Percentiles rank a stretch among this genome's conserved stretches.
Evolutionary conservation across 2,888 invertebrate species (phyloP).

Genomic region (Scaptomyza reducta): DNA sequence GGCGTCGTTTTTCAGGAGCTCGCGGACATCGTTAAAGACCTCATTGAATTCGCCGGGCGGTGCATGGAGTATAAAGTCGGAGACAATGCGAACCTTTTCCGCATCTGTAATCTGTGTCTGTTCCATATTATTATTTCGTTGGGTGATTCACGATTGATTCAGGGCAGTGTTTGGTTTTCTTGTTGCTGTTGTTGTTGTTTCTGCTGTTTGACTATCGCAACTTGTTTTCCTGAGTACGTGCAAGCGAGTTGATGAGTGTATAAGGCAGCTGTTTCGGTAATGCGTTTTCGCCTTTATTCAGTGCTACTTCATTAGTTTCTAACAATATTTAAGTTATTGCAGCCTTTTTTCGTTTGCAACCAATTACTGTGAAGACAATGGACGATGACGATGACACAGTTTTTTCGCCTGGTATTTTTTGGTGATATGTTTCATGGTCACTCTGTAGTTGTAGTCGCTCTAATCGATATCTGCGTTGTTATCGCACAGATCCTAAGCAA

Average conservation of each 20-base stretch:
- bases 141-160: slow-evolving; percentile 67
- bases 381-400: slow-evolving; percentile 55
- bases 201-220: slow-evolving; percentile 12
- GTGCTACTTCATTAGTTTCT: slow-evolving; percentile 10
- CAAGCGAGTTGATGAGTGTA: slow-evolving; percentile 6
- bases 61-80: slow-evolving; percentile 98
- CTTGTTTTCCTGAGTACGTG: slow-evolving; percentile 5
- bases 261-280: slow-evolving; percentile 10
- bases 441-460: not conserved
- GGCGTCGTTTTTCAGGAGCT: slow-evolving; percentile 96
- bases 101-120: slow-evolving; percentile 89
- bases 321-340: slow-evolving; percentile 32
- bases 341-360: slow-evolving; percentile 54
- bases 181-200: slow-evolving; percentile 21
- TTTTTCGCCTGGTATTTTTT: slow-evolving; percentile 37
- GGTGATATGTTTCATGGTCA: slow-evolving; percentile 8
- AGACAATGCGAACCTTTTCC: slow-evolving; percentile 98
- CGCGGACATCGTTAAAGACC: slow-evolving; percentile 98
- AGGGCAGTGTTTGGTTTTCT: slow-evolving; percentile 61
- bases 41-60: slow-evolving; percentile 99
- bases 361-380: slow-evolving; percentile 60
- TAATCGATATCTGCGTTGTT: slow-evolving; percentile 7
- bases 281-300: slow-evolving; percentile 1
- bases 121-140: slow-evolving; percentile 72
- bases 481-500: not conserved